These are phyloP conservation scores for Nannospalax galili DNA, from an alignment of 2,113 vertebrate genomes.

Conservation along the genomic window DNA sequence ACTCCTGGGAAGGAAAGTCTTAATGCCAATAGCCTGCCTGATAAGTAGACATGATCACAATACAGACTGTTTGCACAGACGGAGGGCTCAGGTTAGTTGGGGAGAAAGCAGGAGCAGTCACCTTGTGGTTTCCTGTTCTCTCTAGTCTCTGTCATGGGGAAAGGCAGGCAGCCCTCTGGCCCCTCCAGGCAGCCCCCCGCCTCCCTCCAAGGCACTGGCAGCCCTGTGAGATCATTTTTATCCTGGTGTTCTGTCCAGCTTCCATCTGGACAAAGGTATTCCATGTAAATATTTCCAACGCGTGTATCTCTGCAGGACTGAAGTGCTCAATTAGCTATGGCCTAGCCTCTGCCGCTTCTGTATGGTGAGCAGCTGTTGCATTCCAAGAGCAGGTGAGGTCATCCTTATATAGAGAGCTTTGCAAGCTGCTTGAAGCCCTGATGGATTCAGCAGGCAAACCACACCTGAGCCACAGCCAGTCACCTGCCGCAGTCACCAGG, in stretches of 20 bases:
- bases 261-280: slow-evolving; percentile 74
- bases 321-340: slow-evolving; percentile 78
- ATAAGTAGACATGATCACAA: neutral
- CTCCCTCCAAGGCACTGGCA: slow-evolving; percentile 14
- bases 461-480: slow-evolving; percentile 68
- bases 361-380: slow-evolving; percentile 74
- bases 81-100: neutral
- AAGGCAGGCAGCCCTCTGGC: neutral
- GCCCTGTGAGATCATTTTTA: slow-evolving; percentile 60
- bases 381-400: slow-evolving; percentile 73
- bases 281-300: slow-evolving; percentile 73
- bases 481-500: slow-evolving; percentile 51
- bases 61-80: slow-evolving; percentile 36
- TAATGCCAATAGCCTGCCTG: neutral
- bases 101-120: neutral
- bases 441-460: slow-evolving; percentile 59
- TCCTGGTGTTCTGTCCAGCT: slow-evolving; percentile 59
- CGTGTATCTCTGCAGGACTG: slow-evolving; percentile 62
- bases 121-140: neutral
- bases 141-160: slow-evolving; percentile 25
- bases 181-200: neutral
- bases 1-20: neutral
- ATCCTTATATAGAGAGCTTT: slow-evolving; percentile 70
- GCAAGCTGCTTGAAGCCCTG: slow-evolving; percentile 69
- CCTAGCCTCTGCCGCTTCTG: slow-evolving; percentile 63